phyloP scores from a whole-genome alignment of 2,888 invertebrate genomes.

The Drosophila fungiperda region DNA sequence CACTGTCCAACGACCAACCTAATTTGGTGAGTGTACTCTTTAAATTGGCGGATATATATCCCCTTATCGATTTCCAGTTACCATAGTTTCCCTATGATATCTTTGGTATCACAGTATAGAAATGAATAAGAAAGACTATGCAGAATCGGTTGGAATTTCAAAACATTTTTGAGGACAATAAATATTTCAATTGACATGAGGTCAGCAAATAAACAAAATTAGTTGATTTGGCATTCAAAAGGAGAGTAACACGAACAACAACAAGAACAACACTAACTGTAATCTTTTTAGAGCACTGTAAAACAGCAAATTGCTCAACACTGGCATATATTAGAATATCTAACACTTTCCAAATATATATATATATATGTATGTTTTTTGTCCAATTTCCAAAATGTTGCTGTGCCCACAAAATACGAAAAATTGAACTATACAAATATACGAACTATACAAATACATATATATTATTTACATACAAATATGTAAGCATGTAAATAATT shows the following conservation, averaged over 20 bases:
- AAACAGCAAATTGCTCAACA: conserved; percentile 37
- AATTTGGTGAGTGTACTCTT: neutral
- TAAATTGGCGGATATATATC: neutral
- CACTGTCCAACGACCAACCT: neutral
- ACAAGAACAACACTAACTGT: conserved; percentile 9
- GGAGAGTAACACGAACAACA: neutral
- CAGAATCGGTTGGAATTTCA: conserved; percentile 28
- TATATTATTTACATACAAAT: conserved; percentile 17
- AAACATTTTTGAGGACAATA: conserved; percentile 80
- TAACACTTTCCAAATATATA: neutral
- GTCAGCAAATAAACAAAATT: conserved; percentile 19
- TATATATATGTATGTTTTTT: neutral
- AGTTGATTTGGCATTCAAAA: neutral
- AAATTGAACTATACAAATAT: conserved; percentile 10
- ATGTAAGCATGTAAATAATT: conserved; percentile 64
- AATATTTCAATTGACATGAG: conserved; percentile 53
- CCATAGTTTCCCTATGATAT: neutral
- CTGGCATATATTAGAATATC: conserved; percentile 15
- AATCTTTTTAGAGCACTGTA: conserved; percentile 23
- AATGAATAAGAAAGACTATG: conserved; percentile 3
- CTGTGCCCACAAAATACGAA: conserved; percentile 47
- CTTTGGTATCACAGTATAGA: neutral
- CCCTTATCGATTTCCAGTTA: neutral
- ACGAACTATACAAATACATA: conserved; percentile 17
- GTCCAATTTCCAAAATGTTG: conserved; percentile 11